A percentile compares a stretch with the other conserved stretches of the same genome.
phyloP scores from a whole-genome alignment of 2,113 vertebrate species.

The Litocranius walleri region DNA sequence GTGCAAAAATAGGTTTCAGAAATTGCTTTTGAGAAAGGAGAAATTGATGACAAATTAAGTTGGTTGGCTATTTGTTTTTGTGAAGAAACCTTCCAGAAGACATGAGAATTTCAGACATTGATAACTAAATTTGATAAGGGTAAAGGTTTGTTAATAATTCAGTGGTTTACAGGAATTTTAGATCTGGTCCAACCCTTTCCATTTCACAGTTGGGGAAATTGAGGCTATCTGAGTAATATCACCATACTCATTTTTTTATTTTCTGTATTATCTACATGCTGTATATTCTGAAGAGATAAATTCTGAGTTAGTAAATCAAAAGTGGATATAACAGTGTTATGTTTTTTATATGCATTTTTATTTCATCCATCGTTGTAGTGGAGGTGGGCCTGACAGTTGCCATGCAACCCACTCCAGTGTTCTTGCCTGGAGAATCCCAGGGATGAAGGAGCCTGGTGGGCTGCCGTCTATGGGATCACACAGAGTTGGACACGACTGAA shows the following conservation, averaged over 20 bases:
- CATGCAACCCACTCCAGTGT: neutral
- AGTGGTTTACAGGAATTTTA: neutral
- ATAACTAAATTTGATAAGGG: neutral
- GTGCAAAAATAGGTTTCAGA: neutral
- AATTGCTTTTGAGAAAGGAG: neutral
- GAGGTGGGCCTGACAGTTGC: neutral
- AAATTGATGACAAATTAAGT: neutral
- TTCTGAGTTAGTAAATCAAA: neutral
- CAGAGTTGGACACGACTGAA: too few relatives aligned
- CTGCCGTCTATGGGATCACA: too few relatives aligned
- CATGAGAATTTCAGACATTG: neutral
- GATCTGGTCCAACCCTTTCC: neutral
- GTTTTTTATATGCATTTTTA: neutral
- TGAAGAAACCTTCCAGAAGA: neutral
- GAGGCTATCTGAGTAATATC: neutral
- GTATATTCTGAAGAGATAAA: neutral
- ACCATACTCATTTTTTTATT: neutral
- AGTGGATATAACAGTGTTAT: neutral
- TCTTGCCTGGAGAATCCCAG: too few relatives aligned
- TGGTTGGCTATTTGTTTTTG: neutral
- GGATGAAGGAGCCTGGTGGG: too few relatives aligned
- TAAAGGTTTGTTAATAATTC: neutral
- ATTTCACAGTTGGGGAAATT: neutral
- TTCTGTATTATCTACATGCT: neutral
- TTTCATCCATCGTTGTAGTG: neutral